phyloP scores from a whole-genome alignment of 2,888 invertebrate species.

The Tetragonisca angustula region DNA sequence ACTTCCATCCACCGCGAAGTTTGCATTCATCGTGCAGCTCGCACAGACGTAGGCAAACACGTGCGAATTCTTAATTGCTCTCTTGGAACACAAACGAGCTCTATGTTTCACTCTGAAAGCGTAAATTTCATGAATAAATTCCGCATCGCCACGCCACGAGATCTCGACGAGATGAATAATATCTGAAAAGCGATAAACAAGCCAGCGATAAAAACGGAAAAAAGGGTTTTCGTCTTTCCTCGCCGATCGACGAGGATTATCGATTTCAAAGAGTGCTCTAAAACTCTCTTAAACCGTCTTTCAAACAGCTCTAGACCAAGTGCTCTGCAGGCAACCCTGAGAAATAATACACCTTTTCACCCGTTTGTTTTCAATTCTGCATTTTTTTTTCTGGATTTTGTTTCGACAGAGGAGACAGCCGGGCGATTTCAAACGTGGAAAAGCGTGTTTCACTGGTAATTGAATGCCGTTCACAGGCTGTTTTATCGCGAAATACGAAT shows the following conservation, averaged over 20 bases:
- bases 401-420: background rate
- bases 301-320: background rate
- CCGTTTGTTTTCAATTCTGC: background rate
- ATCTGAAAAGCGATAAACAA: background rate
- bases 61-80: background rate
- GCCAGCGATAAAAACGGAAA: background rate
- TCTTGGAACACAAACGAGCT: background rate
- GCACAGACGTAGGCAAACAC: no score
- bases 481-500: background rate
- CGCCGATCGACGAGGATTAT: background rate
- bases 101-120: background rate
- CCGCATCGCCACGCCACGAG: background rate
- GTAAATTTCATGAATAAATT: constrained; percentile 3
- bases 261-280: background rate
- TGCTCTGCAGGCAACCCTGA: background rate
- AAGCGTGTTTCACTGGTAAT: background rate
- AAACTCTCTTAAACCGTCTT: background rate
- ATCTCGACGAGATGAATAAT: background rate
- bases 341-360: background rate
- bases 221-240: background rate
- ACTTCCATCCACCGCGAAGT: background rate
- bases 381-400: background rate
- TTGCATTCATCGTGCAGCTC: background rate
- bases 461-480: background rate
- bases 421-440: background rate